These are phyloP conservation scores for Arothron firmamentum DNA, from an alignment of 2,113 vertebrate genomes.

Conservation along the genomic window DNA sequence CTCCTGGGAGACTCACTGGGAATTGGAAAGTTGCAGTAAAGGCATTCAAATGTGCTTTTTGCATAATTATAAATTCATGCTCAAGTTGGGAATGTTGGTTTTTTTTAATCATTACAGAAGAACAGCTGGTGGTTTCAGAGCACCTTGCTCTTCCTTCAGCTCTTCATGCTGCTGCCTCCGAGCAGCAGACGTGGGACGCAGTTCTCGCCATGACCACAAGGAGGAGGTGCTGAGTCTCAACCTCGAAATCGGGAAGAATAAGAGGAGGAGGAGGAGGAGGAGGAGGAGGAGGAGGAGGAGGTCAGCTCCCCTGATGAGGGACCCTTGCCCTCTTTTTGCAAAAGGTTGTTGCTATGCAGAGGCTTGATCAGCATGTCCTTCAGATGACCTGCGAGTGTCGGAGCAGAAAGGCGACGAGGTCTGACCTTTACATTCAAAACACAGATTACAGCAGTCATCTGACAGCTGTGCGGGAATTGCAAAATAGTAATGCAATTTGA, in stretches of 20 bases:
- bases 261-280: not conserved
- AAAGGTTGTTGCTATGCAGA: not conserved
- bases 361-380: not conserved
- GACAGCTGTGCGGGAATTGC: slow-evolving; percentile 34
- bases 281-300: not conserved
- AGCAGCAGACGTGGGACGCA: slow-evolving; percentile 27
- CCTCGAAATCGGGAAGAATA: not conserved
- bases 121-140: slow-evolving; percentile 65
- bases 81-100: slow-evolving; percentile 59
- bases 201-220: slow-evolving; percentile 65
- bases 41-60: slow-evolving; percentile 53
- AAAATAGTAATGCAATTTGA: slow-evolving; percentile 41
- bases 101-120: slow-evolving; percentile 51
- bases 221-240: slow-evolving; percentile 59
- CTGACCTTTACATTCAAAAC: slow-evolving; percentile 36
- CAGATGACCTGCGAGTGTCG: not conserved
- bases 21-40: slow-evolving; percentile 66
- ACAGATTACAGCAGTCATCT: not conserved
- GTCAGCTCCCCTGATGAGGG: slow-evolving; percentile 13
- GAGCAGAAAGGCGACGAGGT: slow-evolving; percentile 7
- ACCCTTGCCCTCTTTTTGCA: not conserved
- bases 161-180: not conserved
- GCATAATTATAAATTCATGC: slow-evolving; percentile 64
- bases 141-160: slow-evolving; percentile 31
- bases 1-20: slow-evolving; percentile 50